Conservation (phyloP, 2,113 vertebrate species). For the Engystomops pustulosus region DNA sequence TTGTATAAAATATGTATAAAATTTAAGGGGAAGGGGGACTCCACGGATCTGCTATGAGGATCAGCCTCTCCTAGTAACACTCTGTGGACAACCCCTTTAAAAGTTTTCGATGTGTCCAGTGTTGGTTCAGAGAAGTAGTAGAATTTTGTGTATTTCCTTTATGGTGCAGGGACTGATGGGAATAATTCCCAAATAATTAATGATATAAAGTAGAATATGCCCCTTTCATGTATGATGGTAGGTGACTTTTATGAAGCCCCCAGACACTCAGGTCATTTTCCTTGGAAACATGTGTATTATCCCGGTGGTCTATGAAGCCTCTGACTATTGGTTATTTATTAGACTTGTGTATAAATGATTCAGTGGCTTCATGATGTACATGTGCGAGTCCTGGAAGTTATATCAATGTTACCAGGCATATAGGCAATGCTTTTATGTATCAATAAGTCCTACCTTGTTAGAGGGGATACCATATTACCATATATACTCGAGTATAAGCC, state of each 20-base stretch:
- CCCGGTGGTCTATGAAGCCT: background rate
- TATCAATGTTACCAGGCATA: constrained; percentile 9
- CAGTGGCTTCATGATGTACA: constrained; percentile 2
- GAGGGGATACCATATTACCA: too few relatives aligned
- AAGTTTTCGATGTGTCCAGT: too few relatives aligned
- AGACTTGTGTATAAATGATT: constrained; percentile 32
- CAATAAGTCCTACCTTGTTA: too few relatives aligned
- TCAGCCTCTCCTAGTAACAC: too few relatives aligned
- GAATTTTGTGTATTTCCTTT: background rate
- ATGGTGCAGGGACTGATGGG: background rate
- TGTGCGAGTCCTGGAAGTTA: background rate
- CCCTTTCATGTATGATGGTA: background rate
- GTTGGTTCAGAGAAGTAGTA: too few relatives aligned
- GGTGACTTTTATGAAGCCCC: background rate
- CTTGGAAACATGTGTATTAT: background rate
- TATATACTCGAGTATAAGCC: too few relatives aligned
- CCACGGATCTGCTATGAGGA: too few relatives aligned
- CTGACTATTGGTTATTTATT: constrained; percentile 38
- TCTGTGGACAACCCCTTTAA: too few relatives aligned
- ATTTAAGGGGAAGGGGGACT: too few relatives aligned
- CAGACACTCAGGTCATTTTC: background rate
- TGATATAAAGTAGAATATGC: background rate
- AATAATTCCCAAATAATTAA: background rate
- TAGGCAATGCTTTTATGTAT: background rate
- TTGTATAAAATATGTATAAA: too few relatives aligned